phyloP scores from a whole-genome alignment of 2,888 invertebrate species.

The Pollenia angustigena region DNA sequence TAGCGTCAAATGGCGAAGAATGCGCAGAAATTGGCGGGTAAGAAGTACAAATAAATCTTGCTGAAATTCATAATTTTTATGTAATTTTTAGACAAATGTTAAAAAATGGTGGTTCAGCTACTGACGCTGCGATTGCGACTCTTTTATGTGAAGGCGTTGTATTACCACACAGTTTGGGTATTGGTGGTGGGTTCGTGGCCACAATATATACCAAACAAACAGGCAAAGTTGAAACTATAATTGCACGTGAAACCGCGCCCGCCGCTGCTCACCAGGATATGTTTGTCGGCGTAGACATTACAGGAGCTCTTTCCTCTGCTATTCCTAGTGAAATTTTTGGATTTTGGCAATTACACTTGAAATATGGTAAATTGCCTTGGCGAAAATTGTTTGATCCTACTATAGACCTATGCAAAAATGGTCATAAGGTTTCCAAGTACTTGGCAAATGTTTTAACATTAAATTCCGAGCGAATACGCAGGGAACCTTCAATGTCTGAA shows the following conservation, averaged over 20 bases:
- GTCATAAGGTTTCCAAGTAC: constrained; percentile 88
- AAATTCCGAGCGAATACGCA: constrained; percentile 85
- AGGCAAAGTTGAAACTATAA: constrained; percentile 87
- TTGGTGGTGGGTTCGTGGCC: constrained; percentile 95
- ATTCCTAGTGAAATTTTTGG: constrained; percentile 95
- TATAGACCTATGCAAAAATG: constrained; percentile 90
- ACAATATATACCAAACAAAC: constrained; percentile 90
- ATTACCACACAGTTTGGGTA: constrained; percentile 93
- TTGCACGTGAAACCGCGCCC: constrained; percentile 93
- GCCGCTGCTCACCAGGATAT: constrained; percentile 87
- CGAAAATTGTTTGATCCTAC: constrained; percentile 90
- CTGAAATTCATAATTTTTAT: too few species aligned
- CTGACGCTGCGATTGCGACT: constrained; percentile 94
- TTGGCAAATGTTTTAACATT: constrained; percentile 86
- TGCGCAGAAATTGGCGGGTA: constrained; percentile 90
- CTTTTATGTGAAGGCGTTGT: constrained; percentile 94
- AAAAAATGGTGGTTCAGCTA: constrained; percentile 89
- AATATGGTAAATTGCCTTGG: constrained; percentile 92
- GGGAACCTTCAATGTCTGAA: constrained; percentile 86
- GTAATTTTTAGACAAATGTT: constrained; percentile 86
- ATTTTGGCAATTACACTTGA: constrained; percentile 90
- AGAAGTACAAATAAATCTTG: too few species aligned
- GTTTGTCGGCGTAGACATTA: constrained; percentile 86
- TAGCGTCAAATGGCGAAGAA: constrained; percentile 90
- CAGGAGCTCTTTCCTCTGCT: constrained; percentile 87